These are phyloP conservation scores for Caenorhabditis japonica DNA, from an alignment of 2,888 invertebrate genomes.

Conservation along the genomic window DNA sequence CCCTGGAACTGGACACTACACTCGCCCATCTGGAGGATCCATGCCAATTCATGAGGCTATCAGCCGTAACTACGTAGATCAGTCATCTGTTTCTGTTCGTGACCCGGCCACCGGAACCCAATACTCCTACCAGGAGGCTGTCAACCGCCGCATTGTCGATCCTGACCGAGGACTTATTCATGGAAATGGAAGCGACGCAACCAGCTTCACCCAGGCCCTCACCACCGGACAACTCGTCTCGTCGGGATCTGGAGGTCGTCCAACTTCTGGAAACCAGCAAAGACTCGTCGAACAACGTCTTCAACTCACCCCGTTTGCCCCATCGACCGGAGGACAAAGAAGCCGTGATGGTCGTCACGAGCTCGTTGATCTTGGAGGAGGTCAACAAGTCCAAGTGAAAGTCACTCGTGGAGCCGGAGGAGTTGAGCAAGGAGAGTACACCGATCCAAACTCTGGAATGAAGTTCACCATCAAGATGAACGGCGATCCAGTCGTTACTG, in stretches of 20 bases:
- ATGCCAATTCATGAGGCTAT: slow-evolving; percentile 88
- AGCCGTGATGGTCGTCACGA: slow-evolving; percentile 64
- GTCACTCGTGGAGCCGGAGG: slow-evolving; percentile 76
- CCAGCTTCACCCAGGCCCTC: slow-evolving; percentile 67
- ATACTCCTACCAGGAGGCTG: slow-evolving; percentile 76
- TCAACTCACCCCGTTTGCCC: slow-evolving; percentile 74
- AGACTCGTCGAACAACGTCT: slow-evolving; percentile 73
- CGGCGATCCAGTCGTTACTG: slow-evolving; percentile 77
- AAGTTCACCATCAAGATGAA: slow-evolving; percentile 77
- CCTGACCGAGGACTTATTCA: slow-evolving; percentile 77
- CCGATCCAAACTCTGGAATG: slow-evolving; percentile 76
- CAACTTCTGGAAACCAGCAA: slow-evolving; percentile 50
- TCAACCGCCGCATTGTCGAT: slow-evolving; percentile 64
- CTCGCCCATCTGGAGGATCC: slow-evolving; percentile 86
- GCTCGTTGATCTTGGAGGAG: slow-evolving; percentile 77
- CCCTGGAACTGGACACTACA: slow-evolving; percentile 84
- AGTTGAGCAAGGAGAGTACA: slow-evolving; percentile 77
- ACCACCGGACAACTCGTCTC: slow-evolving; percentile 61
- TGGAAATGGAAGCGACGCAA: slow-evolving; percentile 77
- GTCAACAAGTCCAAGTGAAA: slow-evolving; percentile 77
- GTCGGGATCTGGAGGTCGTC: slow-evolving; percentile 43
- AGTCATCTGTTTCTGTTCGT: slow-evolving; percentile 76
- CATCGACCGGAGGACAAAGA: slow-evolving; percentile 31
- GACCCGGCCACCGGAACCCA: slow-evolving; percentile 69
- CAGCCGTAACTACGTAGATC: slow-evolving; percentile 86